Conservation (phyloP, 2,113 vertebrate genomes). For the Sciurus niger region DNA sequence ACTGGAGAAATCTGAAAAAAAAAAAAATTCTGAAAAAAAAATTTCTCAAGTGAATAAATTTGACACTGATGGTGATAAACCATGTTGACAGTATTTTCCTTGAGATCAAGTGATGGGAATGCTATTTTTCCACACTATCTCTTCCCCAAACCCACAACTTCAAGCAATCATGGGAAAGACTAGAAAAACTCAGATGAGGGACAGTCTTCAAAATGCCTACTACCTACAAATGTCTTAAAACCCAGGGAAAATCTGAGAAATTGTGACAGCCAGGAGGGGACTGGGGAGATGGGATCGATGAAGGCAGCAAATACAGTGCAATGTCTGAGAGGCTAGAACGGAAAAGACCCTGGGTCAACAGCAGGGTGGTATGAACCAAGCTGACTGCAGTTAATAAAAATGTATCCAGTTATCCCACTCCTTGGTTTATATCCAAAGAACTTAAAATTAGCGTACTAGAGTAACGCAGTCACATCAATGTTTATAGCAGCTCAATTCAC, state of each 20-base stretch:
- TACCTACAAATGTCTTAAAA: background rate
- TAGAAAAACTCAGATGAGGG: background rate
- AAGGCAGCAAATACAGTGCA: fast-evolving
- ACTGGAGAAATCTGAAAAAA: background rate
- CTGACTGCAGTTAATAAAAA: background rate
- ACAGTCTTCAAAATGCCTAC: background rate
- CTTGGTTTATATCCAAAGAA: too few relatives aligned
- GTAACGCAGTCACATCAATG: too few relatives aligned
- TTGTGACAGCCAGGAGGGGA: background rate
- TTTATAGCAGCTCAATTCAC: too few relatives aligned
- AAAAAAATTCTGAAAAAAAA: background rate
- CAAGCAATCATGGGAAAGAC: background rate
- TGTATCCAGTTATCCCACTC: too few relatives aligned
- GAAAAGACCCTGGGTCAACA: background rate
- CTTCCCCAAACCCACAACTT: background rate
- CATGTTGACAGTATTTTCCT: background rate
- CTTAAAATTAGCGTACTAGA: too few relatives aligned
- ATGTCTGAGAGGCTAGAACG: background rate
- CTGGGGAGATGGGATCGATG: background rate
- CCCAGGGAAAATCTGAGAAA: background rate
- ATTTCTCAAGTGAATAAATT: background rate
- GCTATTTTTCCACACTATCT: background rate
- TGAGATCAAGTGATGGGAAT: background rate
- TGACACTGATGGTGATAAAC: background rate
- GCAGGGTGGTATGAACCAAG: background rate